Conservation (phyloP, 1,140 invertebrate genomes). For the Brachionus sp. region DNA sequence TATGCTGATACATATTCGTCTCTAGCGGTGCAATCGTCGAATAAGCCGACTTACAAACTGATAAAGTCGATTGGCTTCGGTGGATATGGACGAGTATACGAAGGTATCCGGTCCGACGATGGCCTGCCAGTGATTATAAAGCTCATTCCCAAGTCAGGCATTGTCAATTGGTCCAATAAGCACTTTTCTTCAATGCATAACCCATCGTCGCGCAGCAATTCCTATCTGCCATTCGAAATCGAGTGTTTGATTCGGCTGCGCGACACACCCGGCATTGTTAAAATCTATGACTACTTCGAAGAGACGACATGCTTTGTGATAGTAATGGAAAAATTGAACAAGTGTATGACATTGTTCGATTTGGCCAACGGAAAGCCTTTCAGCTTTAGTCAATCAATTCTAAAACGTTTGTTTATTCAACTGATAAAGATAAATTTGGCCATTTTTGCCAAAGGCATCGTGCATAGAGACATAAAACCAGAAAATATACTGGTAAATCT, state of each 20-base stretch:
- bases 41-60: constrained; percentile 39
- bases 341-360: constrained; percentile 42
- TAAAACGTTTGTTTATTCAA: constrained; percentile 14
- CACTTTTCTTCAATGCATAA: constrained; percentile 20
- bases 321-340: constrained; percentile 36
- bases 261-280: constrained; percentile 30
- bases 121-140: constrained; percentile 31
- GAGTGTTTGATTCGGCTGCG: constrained; percentile 27
- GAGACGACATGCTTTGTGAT: constrained; percentile 38
- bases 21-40: neutral
- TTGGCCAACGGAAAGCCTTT: constrained; percentile 41
- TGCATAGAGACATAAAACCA: constrained; percentile 35
- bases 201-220: neutral
- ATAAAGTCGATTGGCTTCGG: constrained; percentile 39
- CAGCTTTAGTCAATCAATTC: constrained; percentile 6
- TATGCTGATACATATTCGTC: constrained; percentile 40
- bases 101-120: constrained; percentile 20
- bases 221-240: constrained; percentile 35
- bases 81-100: constrained; percentile 32
- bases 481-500: constrained; percentile 41
- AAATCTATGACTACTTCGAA: constrained; percentile 38
- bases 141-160: constrained; percentile 42
- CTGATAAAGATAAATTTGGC: constrained; percentile 25
- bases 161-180: constrained; percentile 44
- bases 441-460: constrained; percentile 37